Percentiles rank a stretch among this genome's conserved stretches.
Conservation (phyloP, 1,140 invertebrate species). For the Halesus radiatus region DNA sequence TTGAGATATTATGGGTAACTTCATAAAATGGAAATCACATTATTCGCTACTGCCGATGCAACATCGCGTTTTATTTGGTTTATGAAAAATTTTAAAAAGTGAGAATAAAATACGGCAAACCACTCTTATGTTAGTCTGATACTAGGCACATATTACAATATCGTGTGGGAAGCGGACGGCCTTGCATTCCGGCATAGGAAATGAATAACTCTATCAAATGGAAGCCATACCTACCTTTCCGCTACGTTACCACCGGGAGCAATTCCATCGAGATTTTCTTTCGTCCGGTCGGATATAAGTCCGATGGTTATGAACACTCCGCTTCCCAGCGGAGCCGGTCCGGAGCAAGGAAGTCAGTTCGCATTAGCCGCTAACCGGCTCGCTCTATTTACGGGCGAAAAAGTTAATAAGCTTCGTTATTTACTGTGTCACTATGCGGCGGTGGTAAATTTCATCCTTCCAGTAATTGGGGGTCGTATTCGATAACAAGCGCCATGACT, state of each 20-base stretch:
- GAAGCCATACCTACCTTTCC: not conserved
- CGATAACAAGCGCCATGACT: constrained; percentile 23
- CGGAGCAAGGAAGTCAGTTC: not conserved
- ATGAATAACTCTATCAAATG: too few relatives aligned
- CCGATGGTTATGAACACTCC: not conserved
- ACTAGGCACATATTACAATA: too few relatives aligned
- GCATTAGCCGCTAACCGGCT: not conserved
- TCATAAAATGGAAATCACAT: too few relatives aligned
- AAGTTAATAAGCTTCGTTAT: constrained; percentile 26
- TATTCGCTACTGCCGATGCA: too few relatives aligned
- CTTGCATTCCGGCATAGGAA: too few relatives aligned
- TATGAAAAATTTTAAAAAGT: too few relatives aligned
- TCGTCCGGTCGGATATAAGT: not conserved
- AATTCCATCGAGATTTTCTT: not conserved
- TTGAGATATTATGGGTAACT: too few relatives aligned
- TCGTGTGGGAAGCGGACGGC: too few relatives aligned
- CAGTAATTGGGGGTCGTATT: constrained; percentile 26
- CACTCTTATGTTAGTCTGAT: too few relatives aligned
- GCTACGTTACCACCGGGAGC: not conserved
- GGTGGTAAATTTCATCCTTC: constrained; percentile 2
- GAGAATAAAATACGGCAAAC: too few relatives aligned
- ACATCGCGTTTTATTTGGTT: too few relatives aligned
- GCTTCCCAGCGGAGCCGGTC: not conserved
- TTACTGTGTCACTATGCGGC: constrained; percentile 27
- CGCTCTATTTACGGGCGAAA: constrained; percentile 9